Conservation (phyloP, 2,113 vertebrate genomes). For the Aegotheles bennettii region DNA sequence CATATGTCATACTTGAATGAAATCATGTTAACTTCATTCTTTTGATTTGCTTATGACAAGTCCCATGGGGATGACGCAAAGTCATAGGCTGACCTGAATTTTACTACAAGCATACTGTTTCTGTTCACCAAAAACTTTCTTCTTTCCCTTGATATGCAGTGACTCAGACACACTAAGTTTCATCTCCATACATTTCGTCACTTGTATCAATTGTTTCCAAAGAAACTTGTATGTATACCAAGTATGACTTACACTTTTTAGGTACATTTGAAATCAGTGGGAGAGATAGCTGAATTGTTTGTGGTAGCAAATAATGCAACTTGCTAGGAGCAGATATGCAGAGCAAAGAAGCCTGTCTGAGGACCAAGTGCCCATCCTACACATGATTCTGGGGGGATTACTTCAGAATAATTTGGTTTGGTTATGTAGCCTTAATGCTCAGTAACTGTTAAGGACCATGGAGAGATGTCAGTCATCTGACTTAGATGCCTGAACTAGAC, state of each 20-base stretch:
- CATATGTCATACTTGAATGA: not conserved
- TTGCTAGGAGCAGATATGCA: not conserved
- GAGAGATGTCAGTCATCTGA: not conserved
- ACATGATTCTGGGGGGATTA: not conserved
- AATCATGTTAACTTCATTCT: not conserved
- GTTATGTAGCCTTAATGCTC: not conserved
- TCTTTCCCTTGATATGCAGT: not conserved
- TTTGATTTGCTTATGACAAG: not conserved
- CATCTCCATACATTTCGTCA: not conserved
- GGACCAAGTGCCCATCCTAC: not conserved
- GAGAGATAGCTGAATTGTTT: not conserved
- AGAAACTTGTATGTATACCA: rapidly evolving
- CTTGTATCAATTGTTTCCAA: not conserved
- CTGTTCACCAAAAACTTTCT: not conserved
- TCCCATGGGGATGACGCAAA: not conserved
- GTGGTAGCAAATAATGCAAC: not conserved
- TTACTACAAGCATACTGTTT: not conserved
- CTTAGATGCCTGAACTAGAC: not conserved
- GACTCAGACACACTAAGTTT: not conserved
- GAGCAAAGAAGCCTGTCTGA: not conserved
- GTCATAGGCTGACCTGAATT: not conserved
- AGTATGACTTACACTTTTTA: not conserved
- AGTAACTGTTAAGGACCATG: rapidly evolving
- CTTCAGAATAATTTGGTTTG: not conserved
- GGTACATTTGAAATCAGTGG: not conserved